These are phyloP conservation scores for Trichonephila clavata DNA, from an alignment of 1,140 invertebrate species.

Conservation along the genomic window DNA sequence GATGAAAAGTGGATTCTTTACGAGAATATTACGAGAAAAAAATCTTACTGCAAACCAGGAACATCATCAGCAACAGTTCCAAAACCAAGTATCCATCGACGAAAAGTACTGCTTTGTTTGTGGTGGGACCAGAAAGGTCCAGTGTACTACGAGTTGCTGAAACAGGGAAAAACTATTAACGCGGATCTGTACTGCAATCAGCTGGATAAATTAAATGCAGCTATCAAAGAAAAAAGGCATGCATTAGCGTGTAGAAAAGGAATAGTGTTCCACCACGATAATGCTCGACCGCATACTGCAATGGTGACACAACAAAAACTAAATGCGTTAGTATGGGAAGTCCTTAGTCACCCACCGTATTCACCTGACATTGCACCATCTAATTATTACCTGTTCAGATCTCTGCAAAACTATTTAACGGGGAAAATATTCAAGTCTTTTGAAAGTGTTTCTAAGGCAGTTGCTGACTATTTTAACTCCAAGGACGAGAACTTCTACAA, in stretches of 20 bases:
- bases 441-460: not conserved
- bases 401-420: slow-evolving; percentile 24
- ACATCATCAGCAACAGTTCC: too few relatives aligned
- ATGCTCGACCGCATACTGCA: slow-evolving; percentile 56
- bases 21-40: too few relatives aligned
- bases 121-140: too few relatives aligned
- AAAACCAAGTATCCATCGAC: too few relatives aligned
- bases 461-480: too few relatives aligned
- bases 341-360: not conserved
- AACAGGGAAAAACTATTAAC: slow-evolving; percentile 58
- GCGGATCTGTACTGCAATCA: slow-evolving; percentile 62
- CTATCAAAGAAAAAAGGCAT: slow-evolving; percentile 58
- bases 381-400: slow-evolving; percentile 78
- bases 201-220: slow-evolving; percentile 67
- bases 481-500: too few relatives aligned
- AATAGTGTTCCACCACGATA: slow-evolving; percentile 58
- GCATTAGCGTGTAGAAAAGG: slow-evolving; percentile 55
- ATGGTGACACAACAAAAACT: not conserved
- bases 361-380: slow-evolving; percentile 80
- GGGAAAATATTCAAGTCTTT: slow-evolving; percentile 28
- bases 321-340: too few relatives aligned
- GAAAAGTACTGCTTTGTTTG: too few relatives aligned
- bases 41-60: too few relatives aligned
- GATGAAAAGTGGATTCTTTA: too few relatives aligned
- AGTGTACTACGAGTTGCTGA: not conserved